A percentile compares a stretch with the other conserved stretches of the same genome.
Evolutionary conservation across 2,113 vertebrate species (phyloP).

Genomic region (Suricata suricatta): DNA sequence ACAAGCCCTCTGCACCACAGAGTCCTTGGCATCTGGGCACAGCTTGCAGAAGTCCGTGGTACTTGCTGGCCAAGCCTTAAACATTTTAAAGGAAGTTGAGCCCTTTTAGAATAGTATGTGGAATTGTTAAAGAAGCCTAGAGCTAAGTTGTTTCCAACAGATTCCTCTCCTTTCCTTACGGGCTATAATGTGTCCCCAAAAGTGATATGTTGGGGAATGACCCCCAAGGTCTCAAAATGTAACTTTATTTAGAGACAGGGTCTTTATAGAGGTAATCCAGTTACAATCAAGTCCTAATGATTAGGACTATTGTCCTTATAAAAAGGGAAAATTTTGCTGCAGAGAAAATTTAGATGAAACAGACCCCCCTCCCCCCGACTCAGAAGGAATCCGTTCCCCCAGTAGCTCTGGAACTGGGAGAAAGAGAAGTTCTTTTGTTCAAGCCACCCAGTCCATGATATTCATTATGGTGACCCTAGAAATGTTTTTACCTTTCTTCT

Average conservation of each 20-base stretch:
- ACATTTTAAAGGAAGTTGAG: not conserved
- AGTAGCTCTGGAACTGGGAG: not conserved
- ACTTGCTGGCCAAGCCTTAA: not conserved
- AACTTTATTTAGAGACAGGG: not conserved
- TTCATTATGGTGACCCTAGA: not conserved
- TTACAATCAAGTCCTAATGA: not conserved
- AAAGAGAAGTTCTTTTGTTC: not conserved
- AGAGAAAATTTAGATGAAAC: not conserved
- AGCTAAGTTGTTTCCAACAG: not conserved
- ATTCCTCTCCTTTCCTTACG: not conserved
- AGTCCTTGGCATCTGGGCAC: not conserved
- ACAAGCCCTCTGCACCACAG: rapidly evolving
- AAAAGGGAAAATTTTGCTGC: not conserved
- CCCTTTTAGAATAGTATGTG: rapidly evolving
- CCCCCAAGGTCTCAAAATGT: not conserved
- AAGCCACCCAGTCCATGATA: rapidly evolving
- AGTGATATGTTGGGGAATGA: too few species aligned
- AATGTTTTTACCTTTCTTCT: not conserved
- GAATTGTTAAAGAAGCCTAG: not conserved
- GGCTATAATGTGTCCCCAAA: not conserved
- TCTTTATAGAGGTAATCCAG: not conserved
- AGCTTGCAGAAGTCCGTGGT: not conserved
- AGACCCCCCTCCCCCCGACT: not conserved
- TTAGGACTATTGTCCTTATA: not conserved
- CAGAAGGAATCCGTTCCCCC: not conserved